Base-by-base conservation (phyloP, 1,140 invertebrate genomes). In the Drosophila triauraria region DNA sequence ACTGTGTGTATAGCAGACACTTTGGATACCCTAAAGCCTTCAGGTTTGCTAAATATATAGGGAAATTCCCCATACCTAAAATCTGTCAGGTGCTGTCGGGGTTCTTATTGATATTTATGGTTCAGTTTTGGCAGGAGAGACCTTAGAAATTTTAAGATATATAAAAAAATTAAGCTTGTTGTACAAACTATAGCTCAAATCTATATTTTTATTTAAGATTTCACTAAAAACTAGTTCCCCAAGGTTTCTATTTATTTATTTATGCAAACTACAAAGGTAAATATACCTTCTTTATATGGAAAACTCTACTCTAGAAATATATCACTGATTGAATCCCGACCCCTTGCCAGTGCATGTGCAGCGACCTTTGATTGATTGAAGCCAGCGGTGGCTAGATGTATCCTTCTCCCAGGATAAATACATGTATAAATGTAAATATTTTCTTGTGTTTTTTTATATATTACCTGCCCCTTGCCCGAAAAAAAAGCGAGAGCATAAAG, bases 81-180 rank as follows among this genome's bases (percentile, higher is more conserved):
- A 7, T 42, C 15, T 27, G 23, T 17, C 25, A 25, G 13, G 38
- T 62, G n/a, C 30, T 53, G 17, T 54, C 17, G 15, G 32, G 13
- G 1, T 56, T 56, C 56, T 79, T 46, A 84, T 84, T 82, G 81
- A 84, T 82, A 82, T 84, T 84, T 82, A 76, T 76, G 76, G 61
- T 40, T 38, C 38, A 43, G 9, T 6, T 43, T 43, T 9, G 4
- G 5, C 2, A 8, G 6, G 32, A 32, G 4, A 46, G n/a, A n/a
- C 30, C 10, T 15, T 23, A 0, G 6, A 13, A 4, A 53, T 32
- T 10, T 15, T 27, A 1, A 30, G 8, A 30, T 4, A 30, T 30
- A 4, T 27, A 27, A 2, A 27, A 5, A 27, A 27, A 27, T 27
- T 4, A 27, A 4, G 5, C 2, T 27, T 27, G 3, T 27, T 4